Percentiles rank a stretch among this genome's conserved stretches.
Conservation (phyloP, 2,113 vertebrate genomes). For the Neoarius graeffei region DNA sequence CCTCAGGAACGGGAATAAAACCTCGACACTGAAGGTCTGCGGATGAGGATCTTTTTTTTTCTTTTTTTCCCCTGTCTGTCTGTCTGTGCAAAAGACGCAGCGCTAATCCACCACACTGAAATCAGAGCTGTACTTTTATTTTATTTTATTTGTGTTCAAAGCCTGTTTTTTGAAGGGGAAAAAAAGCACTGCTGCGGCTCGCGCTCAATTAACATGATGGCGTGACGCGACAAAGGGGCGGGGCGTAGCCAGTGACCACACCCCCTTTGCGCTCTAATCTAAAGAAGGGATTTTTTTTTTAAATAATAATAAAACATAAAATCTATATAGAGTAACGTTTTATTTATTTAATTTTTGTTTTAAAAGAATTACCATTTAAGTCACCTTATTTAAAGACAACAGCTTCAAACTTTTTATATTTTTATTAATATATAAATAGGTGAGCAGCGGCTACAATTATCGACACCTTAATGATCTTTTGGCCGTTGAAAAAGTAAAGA, state of each 20-base stretch:
- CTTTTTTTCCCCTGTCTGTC: constrained; percentile 11
- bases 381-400: no score
- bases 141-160: neutral
- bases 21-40: constrained; percentile 49
- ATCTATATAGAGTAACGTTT: neutral
- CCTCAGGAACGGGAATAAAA: constrained; percentile 57
- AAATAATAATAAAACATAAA: no score
- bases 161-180: neutral
- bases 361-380: no score
- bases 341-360: no score
- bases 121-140: no score
- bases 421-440: no score
- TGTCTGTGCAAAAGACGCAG: neutral
- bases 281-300: neutral
- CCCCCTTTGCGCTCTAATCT: constrained; percentile 46
- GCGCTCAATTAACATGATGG: constrained; percentile 66
- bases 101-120: neutral
- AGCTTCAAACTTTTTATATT: no score
- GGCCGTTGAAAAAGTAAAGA: no score
- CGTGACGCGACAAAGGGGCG: constrained; percentile 70
- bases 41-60: constrained; percentile 52
- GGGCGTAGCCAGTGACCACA: constrained; percentile 60
- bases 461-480: no score
- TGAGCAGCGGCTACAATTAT: no score
- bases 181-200: constrained; percentile 35